Conservation (phyloP, 2,888 invertebrate species). For the Gari tellinella region DNA sequence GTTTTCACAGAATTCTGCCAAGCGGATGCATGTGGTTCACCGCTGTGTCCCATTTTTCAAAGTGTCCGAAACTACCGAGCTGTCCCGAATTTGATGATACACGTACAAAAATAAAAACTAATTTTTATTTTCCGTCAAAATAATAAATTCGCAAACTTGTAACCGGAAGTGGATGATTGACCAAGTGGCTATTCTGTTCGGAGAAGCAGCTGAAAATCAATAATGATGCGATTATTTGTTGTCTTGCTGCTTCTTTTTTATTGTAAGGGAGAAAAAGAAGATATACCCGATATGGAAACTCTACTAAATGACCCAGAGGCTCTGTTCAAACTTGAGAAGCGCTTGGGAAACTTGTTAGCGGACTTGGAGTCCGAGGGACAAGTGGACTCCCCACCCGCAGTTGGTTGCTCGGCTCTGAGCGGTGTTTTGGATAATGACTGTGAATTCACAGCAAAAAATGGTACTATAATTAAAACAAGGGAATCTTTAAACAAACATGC, state of each 20-base stretch:
- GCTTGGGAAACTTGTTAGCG: conserved; percentile 49
- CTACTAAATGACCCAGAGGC: conserved; percentile 61
- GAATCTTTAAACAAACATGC: conserved; percentile 69
- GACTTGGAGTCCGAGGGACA: neutral
- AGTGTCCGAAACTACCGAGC: no score
- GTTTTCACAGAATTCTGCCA: no score
- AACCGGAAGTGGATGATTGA: conserved; percentile 13
- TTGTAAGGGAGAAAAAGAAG: conserved; percentile 29
- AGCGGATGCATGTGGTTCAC: no score
- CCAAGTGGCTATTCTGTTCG: conserved; percentile 9
- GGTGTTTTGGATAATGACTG: conserved; percentile 48
- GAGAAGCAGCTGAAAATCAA: conserved; percentile 33
- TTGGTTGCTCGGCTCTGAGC: conserved; percentile 28
- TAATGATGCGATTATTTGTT: conserved; percentile 45
- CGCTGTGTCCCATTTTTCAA: no score
- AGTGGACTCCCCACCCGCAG: neutral
- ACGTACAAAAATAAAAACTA: no score
- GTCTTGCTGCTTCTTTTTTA: conserved; percentile 17
- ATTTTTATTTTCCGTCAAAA: conserved; percentile 26
- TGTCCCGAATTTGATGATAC: no score
- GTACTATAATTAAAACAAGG: conserved; percentile 71
- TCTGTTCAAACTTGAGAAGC: conserved; percentile 59
- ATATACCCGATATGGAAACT: conserved; percentile 39
- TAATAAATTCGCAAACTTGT: neutral
- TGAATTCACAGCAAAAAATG: conserved; percentile 41